Conservation (phyloP, 2,797 vertebrate genomes). For the Astyanax mexicanus region DNA sequence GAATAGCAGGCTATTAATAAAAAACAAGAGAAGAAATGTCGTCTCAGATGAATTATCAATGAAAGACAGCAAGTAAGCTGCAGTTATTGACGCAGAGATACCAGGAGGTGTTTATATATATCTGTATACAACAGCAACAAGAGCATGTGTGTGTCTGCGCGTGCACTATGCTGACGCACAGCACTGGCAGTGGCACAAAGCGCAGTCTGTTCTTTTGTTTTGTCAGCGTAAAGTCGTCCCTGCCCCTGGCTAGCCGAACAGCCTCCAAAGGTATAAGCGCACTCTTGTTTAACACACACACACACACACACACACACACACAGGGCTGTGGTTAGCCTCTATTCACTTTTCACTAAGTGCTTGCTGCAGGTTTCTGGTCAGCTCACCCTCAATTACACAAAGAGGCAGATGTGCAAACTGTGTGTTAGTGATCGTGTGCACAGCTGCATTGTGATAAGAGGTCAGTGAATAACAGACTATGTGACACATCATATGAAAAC, state of each 20-base stretch:
- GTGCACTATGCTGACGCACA: conserved; percentile 47
- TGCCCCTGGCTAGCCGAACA: conserved; percentile 34
- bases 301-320: conserved; percentile 29
- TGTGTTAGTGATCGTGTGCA: conserved; percentile 13
- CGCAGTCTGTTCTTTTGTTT: conserved; percentile 62
- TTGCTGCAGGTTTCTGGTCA: conserved; percentile 31
- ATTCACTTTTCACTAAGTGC: conserved; percentile 31
- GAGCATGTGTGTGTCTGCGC: conserved; percentile 28
- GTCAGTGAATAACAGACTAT: conserved; percentile 18
- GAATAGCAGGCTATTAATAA: no score
- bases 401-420: conserved; percentile 9
- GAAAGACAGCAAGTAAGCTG: not conserved
- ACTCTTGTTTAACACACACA: conserved; percentile 47
- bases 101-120: conserved; percentile 5
- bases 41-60: not conserved
- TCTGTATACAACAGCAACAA: not conserved
- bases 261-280: conserved; percentile 48
- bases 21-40: not conserved
- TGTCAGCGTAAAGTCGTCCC: conserved; percentile 47
- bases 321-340: conserved; percentile 19
- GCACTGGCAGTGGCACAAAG: conserved; percentile 55
- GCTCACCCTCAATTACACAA: conserved; percentile 29
- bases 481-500: conserved; percentile 26
- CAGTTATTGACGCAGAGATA: not conserved
- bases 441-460: conserved; percentile 45